Conservation (phyloP, 2,797 vertebrate species). For the Eulemur rubriventer region DNA sequence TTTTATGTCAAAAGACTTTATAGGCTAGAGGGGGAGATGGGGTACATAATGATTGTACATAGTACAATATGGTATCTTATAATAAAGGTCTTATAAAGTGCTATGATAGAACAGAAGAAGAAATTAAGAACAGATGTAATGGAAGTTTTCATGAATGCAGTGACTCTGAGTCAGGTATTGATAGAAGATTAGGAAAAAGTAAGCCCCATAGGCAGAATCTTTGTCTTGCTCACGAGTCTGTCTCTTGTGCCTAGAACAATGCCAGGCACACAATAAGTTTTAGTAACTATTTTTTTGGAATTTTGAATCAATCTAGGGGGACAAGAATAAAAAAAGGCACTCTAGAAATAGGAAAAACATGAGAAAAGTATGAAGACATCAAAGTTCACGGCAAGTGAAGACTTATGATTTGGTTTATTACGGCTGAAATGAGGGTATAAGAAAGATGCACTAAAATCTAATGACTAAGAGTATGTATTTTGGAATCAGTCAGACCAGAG, state of each 20-base stretch:
- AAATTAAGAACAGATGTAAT: slow-evolving; percentile 30
- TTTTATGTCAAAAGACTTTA: slow-evolving; percentile 25
- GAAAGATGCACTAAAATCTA: not conserved
- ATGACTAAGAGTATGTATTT: not conserved
- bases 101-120: not conserved
- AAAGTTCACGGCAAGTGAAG: not conserved
- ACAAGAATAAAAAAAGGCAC: not conserved
- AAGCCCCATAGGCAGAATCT: not conserved
- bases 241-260: not conserved
- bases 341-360: not conserved
- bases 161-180: not conserved
- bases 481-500: slow-evolving; percentile 6
- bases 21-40: not conserved
- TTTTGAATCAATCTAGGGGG: not conserved
- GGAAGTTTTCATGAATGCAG: slow-evolving; percentile 13
- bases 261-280: not conserved
- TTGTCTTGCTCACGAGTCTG: not conserved
- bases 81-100: not conserved
- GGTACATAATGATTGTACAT: not conserved
- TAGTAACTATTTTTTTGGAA: not conserved
- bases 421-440: not conserved
- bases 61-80: not conserved
- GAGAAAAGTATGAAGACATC: not conserved
- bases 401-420: not conserved
- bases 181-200: not conserved